phyloP scores from a whole-genome alignment of 2,113 vertebrate genomes.

The Macquaria australasica region DNA sequence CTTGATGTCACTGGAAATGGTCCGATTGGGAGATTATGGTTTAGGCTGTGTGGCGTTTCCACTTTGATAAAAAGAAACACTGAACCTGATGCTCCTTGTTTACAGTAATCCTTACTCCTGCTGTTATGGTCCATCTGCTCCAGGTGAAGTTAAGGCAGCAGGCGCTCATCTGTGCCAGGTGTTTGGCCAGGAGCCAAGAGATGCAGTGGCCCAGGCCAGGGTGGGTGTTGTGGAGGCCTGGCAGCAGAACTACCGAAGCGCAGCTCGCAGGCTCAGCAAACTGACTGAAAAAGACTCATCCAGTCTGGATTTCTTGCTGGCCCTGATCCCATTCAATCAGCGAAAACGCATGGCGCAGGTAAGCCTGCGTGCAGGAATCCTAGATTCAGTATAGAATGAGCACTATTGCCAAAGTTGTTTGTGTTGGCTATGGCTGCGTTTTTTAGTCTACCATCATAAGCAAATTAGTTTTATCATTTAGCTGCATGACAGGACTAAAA shows the following conservation, averaged over 20 bases:
- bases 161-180: conserved; percentile 81
- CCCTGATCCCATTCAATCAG: conserved; percentile 83
- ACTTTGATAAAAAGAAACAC: background rate
- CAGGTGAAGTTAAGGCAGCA: conserved; percentile 85
- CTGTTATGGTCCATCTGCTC: conserved; percentile 34
- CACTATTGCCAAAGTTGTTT: background rate
- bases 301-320: conserved; percentile 86
- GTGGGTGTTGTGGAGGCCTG: conserved; percentile 89
- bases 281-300: conserved; percentile 85
- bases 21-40: background rate
- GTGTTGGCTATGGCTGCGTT: background rate
- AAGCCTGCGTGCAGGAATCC: conserved; percentile 11
- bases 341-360: conserved; percentile 88
- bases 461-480: background rate
- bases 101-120: conserved; percentile 16
- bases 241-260: conserved; percentile 77
- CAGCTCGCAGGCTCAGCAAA: conserved; percentile 84
- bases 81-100: background rate
- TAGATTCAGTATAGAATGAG: background rate
- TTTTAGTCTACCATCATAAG: background rate
- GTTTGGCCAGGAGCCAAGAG: conserved; percentile 82
- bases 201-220: conserved; percentile 84
- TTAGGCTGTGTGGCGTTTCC: background rate
- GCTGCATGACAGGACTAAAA: background rate
- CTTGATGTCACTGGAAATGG: background rate